Percentiles rank a stretch among this genome's conserved stretches.
phyloP scores from a whole-genome alignment of 2,888 invertebrate genomes.

The Drosophila conformis region DNA sequence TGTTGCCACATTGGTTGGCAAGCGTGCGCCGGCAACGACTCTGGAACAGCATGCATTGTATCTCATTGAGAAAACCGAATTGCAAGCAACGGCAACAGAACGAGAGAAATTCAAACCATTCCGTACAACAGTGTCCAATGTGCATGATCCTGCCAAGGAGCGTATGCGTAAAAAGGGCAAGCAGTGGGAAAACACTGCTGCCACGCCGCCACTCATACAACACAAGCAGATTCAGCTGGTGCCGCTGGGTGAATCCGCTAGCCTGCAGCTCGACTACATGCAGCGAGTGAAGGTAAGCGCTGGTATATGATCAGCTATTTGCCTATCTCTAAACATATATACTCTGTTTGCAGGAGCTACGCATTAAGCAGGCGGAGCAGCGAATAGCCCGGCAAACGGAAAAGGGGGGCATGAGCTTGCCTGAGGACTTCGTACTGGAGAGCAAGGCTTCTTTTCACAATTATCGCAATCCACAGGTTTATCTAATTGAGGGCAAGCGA shows the following conservation, averaged over 20 bases:
- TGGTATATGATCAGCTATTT: not conserved
- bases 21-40: conserved; percentile 9
- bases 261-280: conserved; percentile 79
- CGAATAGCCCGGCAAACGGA: conserved; percentile 68
- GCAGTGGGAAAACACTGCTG: conserved; percentile 84
- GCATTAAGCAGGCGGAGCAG: conserved; percentile 81
- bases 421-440: conserved; percentile 64
- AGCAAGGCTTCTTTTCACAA: conserved; percentile 71
- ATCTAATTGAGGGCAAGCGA: conserved; percentile 75
- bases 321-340: not conserved
- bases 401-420: conserved; percentile 51
- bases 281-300: conserved; percentile 77
- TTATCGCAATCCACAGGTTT: conserved; percentile 71
- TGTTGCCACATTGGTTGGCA: conserved; percentile 50
- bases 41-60: conserved; percentile 82
- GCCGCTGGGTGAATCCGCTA: conserved; percentile 82
- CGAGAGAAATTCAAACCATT: conserved; percentile 83
- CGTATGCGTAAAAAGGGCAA: conserved; percentile 77
- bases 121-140: conserved; percentile 82
- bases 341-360: conserved; percentile 67
- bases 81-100: conserved; percentile 23
- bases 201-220: conserved; percentile 83
- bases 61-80: conserved; percentile 78
- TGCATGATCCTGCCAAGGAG: conserved; percentile 83
- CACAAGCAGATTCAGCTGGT: conserved; percentile 78